These are phyloP conservation scores for Polypterus senegalus DNA, from an alignment of 2,113 vertebrate species.

Conservation along the genomic window DNA sequence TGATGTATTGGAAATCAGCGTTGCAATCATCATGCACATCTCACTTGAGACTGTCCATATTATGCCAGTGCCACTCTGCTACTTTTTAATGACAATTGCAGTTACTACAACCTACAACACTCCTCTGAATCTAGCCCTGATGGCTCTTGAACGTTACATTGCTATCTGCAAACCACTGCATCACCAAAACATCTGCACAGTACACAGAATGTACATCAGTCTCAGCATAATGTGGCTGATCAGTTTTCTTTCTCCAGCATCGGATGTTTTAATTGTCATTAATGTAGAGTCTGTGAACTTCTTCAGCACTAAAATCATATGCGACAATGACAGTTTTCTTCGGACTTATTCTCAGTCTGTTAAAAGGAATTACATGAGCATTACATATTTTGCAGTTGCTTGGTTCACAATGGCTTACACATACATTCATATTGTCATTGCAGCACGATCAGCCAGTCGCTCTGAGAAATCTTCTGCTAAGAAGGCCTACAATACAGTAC, in stretches of 20 bases:
- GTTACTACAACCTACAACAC: constrained; percentile 18
- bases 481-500: neutral
- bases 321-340: too few relatives aligned
- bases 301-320: too few relatives aligned
- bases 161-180: constrained; percentile 39
- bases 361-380: too few relatives aligned
- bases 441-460: too few relatives aligned
- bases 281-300: too few relatives aligned
- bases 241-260: too few relatives aligned
- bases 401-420: too few relatives aligned
- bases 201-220: neutral
- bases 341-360: too few relatives aligned
- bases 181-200: constrained; percentile 7
- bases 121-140: constrained; percentile 32
- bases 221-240: too few relatives aligned
- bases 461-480: neutral
- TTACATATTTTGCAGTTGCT: too few relatives aligned
- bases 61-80: constrained; percentile 13
- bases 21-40: constrained; percentile 22
- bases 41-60: neutral
- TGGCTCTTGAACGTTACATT: constrained; percentile 41
- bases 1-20: constrained; percentile 41
- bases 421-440: too few relatives aligned
- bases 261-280: too few relatives aligned
- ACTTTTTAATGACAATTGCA: constrained; percentile 12